phyloP scores from a whole-genome alignment of 1,140 invertebrate species.

The Trypoxylus dichotomus region DNA sequence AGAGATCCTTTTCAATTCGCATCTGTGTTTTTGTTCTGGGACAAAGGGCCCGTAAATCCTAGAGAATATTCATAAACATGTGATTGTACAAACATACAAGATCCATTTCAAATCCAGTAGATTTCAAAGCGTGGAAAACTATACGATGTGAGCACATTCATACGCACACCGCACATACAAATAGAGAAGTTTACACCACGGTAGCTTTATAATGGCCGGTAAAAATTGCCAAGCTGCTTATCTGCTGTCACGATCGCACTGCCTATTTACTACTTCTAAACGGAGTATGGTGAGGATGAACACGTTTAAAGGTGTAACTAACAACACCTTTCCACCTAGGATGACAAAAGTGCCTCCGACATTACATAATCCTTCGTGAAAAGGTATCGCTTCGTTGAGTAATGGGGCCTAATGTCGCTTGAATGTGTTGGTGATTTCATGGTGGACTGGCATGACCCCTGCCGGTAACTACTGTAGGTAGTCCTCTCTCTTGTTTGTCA shows the following conservation, averaged over 20 bases:
- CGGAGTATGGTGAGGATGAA: constrained; percentile 18
- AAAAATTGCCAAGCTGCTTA: constrained; percentile 18
- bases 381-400: constrained; percentile 18
- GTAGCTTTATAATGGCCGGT: constrained; percentile 18
- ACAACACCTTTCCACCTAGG: constrained; percentile 22
- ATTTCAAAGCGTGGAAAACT: background rate
- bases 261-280: constrained; percentile 9
- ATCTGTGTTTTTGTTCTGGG: background rate
- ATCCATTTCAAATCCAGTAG: constrained; percentile 12
- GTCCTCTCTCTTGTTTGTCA: background rate
- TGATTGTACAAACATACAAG: constrained; percentile 14
- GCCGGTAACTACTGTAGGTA: constrained; percentile 2
- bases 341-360: constrained; percentile 12
- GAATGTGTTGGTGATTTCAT: constrained; percentile 25
- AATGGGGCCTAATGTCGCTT: constrained; percentile 19
- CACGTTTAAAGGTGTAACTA: constrained; percentile 27
- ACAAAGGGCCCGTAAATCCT: background rate
- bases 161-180: constrained; percentile 1
- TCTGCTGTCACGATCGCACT: constrained; percentile 14
- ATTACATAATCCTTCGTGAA: constrained; percentile 27
- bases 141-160: constrained; percentile 6
- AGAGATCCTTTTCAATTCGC: constrained; percentile 8
- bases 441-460: constrained; percentile 12
- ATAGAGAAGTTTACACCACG: constrained; percentile 15
- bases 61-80: constrained; percentile 17